These are phyloP conservation scores for Nyctalus aviator DNA, from an alignment of 2,797 vertebrate genomes.

Conservation along the genomic window DNA sequence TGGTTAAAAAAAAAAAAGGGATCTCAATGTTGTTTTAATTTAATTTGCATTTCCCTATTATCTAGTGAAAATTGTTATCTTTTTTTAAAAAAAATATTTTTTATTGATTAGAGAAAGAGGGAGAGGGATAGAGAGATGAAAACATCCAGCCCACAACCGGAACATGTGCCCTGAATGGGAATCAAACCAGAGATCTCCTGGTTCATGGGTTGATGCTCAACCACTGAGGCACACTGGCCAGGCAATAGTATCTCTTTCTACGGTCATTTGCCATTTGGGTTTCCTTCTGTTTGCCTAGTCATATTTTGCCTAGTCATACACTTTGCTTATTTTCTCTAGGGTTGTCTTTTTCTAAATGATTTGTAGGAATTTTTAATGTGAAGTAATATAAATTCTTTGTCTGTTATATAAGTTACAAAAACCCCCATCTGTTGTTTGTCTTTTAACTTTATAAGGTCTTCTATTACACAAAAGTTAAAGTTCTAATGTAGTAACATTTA, in stretches of 20 bases:
- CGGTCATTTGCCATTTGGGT: background rate
- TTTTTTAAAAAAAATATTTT: too few species aligned
- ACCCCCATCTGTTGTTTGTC: background rate
- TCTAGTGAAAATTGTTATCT: background rate
- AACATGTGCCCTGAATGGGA: background rate
- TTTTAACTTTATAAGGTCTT: background rate
- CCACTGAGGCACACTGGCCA: background rate
- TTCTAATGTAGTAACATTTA: conserved; percentile 9
- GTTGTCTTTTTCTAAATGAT: conserved; percentile 16
- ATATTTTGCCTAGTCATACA: background rate
- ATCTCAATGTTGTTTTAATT: background rate
- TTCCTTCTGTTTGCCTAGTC: background rate
- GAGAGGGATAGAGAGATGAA: too few species aligned
- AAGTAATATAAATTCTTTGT: background rate
- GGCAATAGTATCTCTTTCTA: background rate
- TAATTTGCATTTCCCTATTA: background rate
- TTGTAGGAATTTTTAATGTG: background rate
- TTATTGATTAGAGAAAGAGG: too few species aligned
- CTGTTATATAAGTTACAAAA: background rate
- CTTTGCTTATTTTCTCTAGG: background rate
- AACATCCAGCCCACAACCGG: background rate
- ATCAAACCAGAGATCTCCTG: background rate
- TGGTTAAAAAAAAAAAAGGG: background rate
- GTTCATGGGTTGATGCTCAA: background rate
- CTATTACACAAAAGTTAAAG: background rate